Evolutionary conservation across 2,888 invertebrate species (phyloP), one percentile per base, ranked within the genome.

Genomic region (Xestia xanthographa): DNA sequence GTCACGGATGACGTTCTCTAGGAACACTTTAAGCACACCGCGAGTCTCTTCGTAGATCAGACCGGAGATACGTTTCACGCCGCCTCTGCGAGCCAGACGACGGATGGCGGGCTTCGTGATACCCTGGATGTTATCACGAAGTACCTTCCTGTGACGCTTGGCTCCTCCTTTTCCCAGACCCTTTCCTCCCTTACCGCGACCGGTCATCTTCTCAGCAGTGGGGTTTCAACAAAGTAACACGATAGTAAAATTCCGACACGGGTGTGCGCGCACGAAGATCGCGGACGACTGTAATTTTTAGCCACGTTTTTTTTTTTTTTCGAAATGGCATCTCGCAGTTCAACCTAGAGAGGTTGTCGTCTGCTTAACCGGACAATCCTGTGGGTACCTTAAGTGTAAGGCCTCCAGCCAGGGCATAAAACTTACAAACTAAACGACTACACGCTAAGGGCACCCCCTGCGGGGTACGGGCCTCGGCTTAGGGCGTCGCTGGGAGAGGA

Each of bases 21-120:
- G 97, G 53, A 53, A 53, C 53, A 53, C 53, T 53, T 53, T 53
- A 92, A 98, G 98, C 0, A 98, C 98, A 74, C 98, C 98, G 62
- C 98, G 97, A 62, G 98, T 98, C 92, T 98, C 98, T 90, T 98
- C 98, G 92, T 98, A 98, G 84, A 98, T 98, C 70, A 98, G 92
- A 1, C 98, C 98, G 53, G 97, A 97, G 74, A 98, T 98, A 86
- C 97, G 95, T 85, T 97, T 97, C 0, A 97, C 98, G 26, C 97
- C 98, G 63, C 77, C 77, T 66, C 75, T 75, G 66, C 77, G 75
- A n/a, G 77, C 77, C 62, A 77, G 1, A 92, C 98, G 97, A 89
- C 98, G 96, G 86, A 98, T 98, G 9, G 98, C 98, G 2, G 98
- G 98, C 85, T 97, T 98, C 34, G 98, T 98, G 85, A 98, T 98